Evolutionary conservation across 2,888 invertebrate genomes (phyloP).

Genomic region (Ptilodon capucinus): DNA sequence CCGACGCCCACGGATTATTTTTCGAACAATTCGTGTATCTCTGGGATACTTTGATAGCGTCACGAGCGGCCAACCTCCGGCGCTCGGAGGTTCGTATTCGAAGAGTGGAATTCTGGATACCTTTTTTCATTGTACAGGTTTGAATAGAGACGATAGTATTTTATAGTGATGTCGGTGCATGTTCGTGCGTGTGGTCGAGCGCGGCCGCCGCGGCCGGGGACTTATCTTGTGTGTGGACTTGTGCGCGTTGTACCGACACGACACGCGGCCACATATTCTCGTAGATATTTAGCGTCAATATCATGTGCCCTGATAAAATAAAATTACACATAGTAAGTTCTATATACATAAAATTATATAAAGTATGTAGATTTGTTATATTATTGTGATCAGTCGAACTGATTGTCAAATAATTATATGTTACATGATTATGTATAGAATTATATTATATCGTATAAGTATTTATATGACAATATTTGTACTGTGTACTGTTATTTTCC

Average conservation of each 20-base stretch:
- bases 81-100: background rate
- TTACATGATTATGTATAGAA: constrained; percentile 38
- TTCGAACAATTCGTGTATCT: background rate
- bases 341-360: constrained; percentile 27
- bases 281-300: constrained; percentile 58
- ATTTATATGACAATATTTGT: constrained; percentile 48
- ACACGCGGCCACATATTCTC: constrained; percentile 48
- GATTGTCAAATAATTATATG: constrained; percentile 48
- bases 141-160: constrained; percentile 33
- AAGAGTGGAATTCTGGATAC: constrained; percentile 51
- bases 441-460: constrained; percentile 49
- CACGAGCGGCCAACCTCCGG: background rate
- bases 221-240: constrained; percentile 29
- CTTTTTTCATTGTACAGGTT: constrained; percentile 40
- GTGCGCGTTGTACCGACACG: constrained; percentile 39
- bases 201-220: constrained; percentile 19
- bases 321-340: constrained; percentile 38
- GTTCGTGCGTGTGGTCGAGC: constrained; percentile 15
- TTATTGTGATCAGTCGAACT: constrained; percentile 51
- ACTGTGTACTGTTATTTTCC: constrained; percentile 49
- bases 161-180: constrained; percentile 28
- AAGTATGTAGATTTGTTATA: constrained; percentile 36
- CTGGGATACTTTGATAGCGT: background rate
- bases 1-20: constrained; percentile 8
- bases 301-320: constrained; percentile 50